phyloP scores from a whole-genome alignment of 92 coral and sea anemone genomes.

The Porites evermanni region DNA sequence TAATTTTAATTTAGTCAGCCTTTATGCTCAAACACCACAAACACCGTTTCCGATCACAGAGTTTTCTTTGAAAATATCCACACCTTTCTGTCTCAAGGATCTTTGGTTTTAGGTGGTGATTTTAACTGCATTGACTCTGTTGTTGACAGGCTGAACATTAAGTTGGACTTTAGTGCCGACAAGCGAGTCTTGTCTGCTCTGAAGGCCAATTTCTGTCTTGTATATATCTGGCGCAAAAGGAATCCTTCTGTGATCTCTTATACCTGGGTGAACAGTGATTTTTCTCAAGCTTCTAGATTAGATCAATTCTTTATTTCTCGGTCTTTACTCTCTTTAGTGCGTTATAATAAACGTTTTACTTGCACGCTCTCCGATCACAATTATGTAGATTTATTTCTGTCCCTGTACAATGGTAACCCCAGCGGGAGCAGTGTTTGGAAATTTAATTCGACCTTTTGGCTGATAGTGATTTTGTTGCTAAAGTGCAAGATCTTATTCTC shows the following conservation, averaged over 20 bases:
- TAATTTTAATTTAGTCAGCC: background rate
- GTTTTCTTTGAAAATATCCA: background rate
- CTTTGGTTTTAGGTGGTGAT: background rate
- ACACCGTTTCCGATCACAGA: background rate
- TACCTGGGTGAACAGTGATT: background rate
- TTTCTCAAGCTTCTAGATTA: background rate
- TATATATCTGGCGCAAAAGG: background rate
- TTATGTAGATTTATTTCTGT: background rate
- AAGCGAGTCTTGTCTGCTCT: background rate
- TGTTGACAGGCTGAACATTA: background rate
- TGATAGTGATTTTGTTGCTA: background rate
- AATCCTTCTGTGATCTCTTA: background rate
- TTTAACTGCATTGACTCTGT: background rate
- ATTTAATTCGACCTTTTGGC: background rate
- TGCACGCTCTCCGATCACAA: background rate
- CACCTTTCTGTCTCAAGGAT: background rate
- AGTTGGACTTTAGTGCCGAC: background rate
- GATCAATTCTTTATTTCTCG: background rate
- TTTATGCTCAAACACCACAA: background rate
- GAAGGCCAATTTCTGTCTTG: background rate
- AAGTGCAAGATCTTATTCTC: background rate
- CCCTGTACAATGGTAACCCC: too few species aligned
- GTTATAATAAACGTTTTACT: background rate
- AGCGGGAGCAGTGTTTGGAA: background rate
- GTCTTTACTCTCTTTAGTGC: background rate